phyloP scores from a whole-genome alignment of 2,113 vertebrate species.

The Neodontobutis hainanensis region DNA sequence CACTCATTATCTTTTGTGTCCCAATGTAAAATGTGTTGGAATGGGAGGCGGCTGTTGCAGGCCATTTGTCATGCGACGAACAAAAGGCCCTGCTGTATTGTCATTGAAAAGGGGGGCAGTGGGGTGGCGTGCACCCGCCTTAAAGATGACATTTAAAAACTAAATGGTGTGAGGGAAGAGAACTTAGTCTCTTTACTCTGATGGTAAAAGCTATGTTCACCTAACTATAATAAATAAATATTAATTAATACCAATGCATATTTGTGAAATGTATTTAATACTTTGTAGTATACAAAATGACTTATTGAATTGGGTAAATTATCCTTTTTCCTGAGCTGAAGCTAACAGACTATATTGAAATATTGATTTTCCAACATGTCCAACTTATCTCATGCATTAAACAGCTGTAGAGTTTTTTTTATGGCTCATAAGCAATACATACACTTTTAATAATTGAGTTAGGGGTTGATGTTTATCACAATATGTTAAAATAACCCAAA shows the following conservation, averaged over 20 bases:
- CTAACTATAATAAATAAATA: constrained; percentile 1
- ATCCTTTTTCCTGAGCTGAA: background rate
- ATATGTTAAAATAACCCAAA: too few relatives aligned
- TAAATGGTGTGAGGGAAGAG: constrained; percentile 49
- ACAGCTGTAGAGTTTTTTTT: too few relatives aligned
- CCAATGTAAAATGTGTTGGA: constrained; percentile 44
- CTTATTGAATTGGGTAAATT: background rate
- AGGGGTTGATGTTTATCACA: too few relatives aligned
- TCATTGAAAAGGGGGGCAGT: constrained; percentile 42
- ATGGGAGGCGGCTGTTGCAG: constrained; percentile 33
- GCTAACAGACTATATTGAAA: background rate
- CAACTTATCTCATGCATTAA: background rate
- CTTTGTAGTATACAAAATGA: background rate
- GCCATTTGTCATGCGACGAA: constrained; percentile 68
- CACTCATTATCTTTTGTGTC: constrained; percentile 45
- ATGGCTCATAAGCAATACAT: too few relatives aligned
- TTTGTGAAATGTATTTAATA: too few relatives aligned
- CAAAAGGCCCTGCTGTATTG: constrained; percentile 64
- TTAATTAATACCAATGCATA: too few relatives aligned
- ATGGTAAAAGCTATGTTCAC: constrained; percentile 29
- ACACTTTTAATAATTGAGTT: too few relatives aligned
- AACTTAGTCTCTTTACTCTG: constrained; percentile 28
- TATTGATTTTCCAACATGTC: background rate
- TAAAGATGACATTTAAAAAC: constrained; percentile 50
- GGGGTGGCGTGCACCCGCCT: background rate